Conservation (phyloP, 2,797 vertebrate species). For the Hydrocynus forskahlii region DNA sequence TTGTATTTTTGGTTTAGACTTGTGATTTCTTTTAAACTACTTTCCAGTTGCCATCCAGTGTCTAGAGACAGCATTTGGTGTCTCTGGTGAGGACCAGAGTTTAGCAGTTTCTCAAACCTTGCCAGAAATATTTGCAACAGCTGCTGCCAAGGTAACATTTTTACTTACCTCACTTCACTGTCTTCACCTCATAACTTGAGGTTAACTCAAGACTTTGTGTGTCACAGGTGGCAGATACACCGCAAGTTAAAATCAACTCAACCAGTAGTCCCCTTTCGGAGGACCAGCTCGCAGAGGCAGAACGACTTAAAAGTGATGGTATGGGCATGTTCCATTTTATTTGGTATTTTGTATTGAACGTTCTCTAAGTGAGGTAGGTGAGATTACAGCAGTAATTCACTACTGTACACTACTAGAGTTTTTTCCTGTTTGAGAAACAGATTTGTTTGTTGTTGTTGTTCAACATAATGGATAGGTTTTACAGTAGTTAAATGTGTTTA, state of each 20-base stretch:
- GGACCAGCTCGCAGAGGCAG: slow-evolving; percentile 87
- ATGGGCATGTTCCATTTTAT: slow-evolving; percentile 7
- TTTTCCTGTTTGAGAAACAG: too few relatives aligned
- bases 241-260: slow-evolving; percentile 69
- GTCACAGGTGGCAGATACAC: slow-evolving; percentile 68
- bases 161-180: background rate
- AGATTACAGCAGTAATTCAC: too few relatives aligned
- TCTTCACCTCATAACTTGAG: background rate
- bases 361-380: background rate
- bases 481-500: background rate
- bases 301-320: slow-evolving; percentile 93
- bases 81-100: slow-evolving; percentile 85
- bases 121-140: slow-evolving; percentile 86
- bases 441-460: too few relatives aligned
- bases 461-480: too few relatives aligned
- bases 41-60: slow-evolving; percentile 93
- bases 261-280: slow-evolving; percentile 73
- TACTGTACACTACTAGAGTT: too few relatives aligned
- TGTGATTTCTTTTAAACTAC: slow-evolving; percentile 6
- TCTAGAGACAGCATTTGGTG: slow-evolving; percentile 92
- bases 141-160: slow-evolving; percentile 74
- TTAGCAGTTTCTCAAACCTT: slow-evolving; percentile 85
- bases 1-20: background rate
- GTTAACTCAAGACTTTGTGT: slow-evolving; percentile 14
- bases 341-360: background rate